phyloP scores from a whole-genome alignment of 2,888 invertebrate genomes.

The Schrankia costaestrigalis region DNA sequence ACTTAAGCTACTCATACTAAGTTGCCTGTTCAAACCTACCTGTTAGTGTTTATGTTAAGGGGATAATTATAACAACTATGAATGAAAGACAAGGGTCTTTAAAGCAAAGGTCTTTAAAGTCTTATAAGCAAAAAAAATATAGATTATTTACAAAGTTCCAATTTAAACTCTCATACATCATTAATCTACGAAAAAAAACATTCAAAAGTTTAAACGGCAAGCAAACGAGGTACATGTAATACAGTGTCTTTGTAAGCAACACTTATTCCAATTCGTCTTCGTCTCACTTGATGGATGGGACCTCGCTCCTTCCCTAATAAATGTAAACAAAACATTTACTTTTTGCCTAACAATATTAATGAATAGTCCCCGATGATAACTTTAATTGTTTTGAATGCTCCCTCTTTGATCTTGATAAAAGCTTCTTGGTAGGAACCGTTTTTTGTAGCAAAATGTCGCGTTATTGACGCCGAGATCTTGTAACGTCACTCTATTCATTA shows the following conservation, averaged over 20 bases:
- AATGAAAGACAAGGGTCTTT: too few species aligned
- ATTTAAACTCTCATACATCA: constrained; percentile 4
- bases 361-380: constrained; percentile 58
- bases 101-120: too few species aligned
- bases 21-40: too few species aligned
- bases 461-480: constrained; percentile 43
- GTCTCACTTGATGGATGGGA: constrained; percentile 68
- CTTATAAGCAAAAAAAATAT: too few species aligned
- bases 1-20: too few species aligned
- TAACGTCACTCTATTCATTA: constrained; percentile 26
- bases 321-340: constrained; percentile 76
- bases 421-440: constrained; percentile 38
- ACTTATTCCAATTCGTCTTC: constrained; percentile 63
- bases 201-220: too few species aligned
- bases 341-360: constrained; percentile 66
- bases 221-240: constrained; percentile 47
- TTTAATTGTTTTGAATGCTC: constrained; percentile 68
- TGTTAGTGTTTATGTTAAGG: too few species aligned
- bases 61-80: too few species aligned
- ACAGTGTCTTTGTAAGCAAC: constrained; percentile 36
- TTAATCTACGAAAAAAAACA: constrained; percentile 5
- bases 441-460: constrained; percentile 43
- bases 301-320: constrained; percentile 71
- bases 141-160: too few species aligned
- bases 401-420: constrained; percentile 51